These are phyloP conservation scores for Malaclemys terrapin DNA, from an alignment of 2,113 vertebrate species.

Conservation along the genomic window DNA sequence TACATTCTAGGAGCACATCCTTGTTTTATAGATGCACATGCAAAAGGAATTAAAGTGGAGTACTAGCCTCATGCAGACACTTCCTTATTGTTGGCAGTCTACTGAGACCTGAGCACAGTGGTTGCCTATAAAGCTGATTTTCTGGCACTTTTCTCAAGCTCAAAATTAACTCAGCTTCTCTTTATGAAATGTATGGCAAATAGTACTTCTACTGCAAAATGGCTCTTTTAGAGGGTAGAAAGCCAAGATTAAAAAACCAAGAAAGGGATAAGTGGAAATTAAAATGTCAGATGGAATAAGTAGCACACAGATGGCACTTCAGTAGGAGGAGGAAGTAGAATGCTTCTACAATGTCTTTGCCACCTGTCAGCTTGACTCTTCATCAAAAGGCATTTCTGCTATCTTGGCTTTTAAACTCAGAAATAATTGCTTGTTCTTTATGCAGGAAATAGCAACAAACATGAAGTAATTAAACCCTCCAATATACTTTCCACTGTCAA, in stretches of 20 bases:
- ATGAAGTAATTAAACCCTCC: not conserved
- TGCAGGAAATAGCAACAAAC: accelerated
- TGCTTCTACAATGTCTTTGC: not conserved
- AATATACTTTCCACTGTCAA: not conserved
- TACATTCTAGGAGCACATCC: accelerated
- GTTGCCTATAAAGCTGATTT: not conserved
- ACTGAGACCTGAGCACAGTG: not conserved
- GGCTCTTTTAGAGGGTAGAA: accelerated
- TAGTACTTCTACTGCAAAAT: not conserved
- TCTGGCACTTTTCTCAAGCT: accelerated
- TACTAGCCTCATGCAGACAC: not conserved
- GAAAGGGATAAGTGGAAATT: not conserved
- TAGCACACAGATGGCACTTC: accelerated
- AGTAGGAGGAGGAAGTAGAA: not conserved
- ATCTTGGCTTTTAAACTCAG: not conserved
- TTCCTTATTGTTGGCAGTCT: not conserved
- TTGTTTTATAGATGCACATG: accelerated
- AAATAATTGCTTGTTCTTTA: not conserved
- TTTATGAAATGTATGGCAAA: not conserved
- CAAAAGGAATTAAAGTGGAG: not conserved
- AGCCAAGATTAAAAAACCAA: not conserved
- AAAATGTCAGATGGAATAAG: not conserved
- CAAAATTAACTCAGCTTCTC: not conserved
- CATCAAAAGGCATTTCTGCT: not conserved
- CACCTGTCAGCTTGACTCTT: accelerated